Evolutionary conservation across 2,888 invertebrate species (phyloP), one percentile per base, ranked within the genome.

Genomic region (Parnassius glacialis): DNA sequence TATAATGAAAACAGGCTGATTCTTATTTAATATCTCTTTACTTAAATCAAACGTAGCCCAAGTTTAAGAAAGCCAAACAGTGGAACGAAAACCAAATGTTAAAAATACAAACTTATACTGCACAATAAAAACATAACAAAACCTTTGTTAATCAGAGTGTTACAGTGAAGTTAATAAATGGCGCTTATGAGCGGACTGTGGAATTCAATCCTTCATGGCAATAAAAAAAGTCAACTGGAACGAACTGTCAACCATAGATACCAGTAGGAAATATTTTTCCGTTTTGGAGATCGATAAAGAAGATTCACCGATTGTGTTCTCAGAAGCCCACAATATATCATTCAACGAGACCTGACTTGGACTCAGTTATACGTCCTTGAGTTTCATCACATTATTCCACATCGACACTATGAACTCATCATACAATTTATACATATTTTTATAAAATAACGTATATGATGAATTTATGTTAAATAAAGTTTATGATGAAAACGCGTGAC

Each of bases 221-320:
- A 77, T 79, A 90, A 88, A 13, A 90, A 87, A 87, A 62, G 73
- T 76, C 1, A 70, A 71, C 52, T 90, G 89, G 88, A 81, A 81
- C 56, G 92, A 93, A 65, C 62, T 88, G 16, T 85, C 92, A n/a
- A 85, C 78, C 54, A 16, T 92, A 65, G 92, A 93, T 70, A 85
- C 84, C 52, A 88, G 80, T 55, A 94, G 94, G 82, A 95, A 95
- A 81, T 93, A 91, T 70, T 86, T 95, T 71, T 94, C 95, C 12
- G 93, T 94, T 69, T 95, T 95, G 50, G 94, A 94, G 73, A 75
- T 92, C 57, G 95, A 95, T 75, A 90, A 87, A 68, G 93, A 93
- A 70, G 94, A 91, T 67, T 79, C 79, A 44, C 93, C 95, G 0
- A 90, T 94, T 64, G 93, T 94, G 67, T 94, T 93, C 74, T 82